Base-by-base conservation (phyloP, 2,113 vertebrate species). In the Perca fluviatilis region DNA sequence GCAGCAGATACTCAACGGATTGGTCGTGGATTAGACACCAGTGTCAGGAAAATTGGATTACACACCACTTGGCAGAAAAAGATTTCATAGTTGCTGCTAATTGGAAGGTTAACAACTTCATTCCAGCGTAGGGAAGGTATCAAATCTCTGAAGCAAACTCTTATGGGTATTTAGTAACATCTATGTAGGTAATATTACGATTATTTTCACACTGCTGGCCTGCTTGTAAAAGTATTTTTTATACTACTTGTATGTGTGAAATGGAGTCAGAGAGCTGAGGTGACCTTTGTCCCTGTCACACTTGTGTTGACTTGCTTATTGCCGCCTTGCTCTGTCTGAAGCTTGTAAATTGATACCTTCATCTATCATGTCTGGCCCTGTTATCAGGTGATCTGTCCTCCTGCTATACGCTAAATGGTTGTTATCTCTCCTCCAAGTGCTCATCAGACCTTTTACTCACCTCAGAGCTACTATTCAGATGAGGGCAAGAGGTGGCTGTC, bases 301-400 rank as follows among this genome's bases (percentile, higher is more conserved):
- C 90, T 81, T 86, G 91, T 84, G 90, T 83, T 77, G 85, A 91
- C 94, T 92, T 89, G 92, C 92, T 89, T 84, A 84, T 86, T 84
- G 70, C 86, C 5, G 40, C 80, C 81, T 88, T 78, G 79, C 78
- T 60, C 80, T 51, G 79, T 89, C 81, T 81, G 77, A 87, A 85
- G 82, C 74, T 80, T 91, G 90, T 91, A 93, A 93, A 94, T 91
- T 89, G 92, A 93, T 90, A 79, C 89, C 82, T 80, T 27, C 72
- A 80, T 92, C 88, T 79, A 81, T 91, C 88, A 88, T 23, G 72
- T 88, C 75, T 70, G 57, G 9, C 88, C 83, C 77, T 92, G 85
- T 90, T 93, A 92, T 92, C 91, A 90, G 80, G 66, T 79, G 84
- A 92, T 90, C 92, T 86, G 76, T 85, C 87, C 74, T 88, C 74